Conservation (phyloP, 2,888 invertebrate species). For the Chrysolina haemoptera region DNA sequence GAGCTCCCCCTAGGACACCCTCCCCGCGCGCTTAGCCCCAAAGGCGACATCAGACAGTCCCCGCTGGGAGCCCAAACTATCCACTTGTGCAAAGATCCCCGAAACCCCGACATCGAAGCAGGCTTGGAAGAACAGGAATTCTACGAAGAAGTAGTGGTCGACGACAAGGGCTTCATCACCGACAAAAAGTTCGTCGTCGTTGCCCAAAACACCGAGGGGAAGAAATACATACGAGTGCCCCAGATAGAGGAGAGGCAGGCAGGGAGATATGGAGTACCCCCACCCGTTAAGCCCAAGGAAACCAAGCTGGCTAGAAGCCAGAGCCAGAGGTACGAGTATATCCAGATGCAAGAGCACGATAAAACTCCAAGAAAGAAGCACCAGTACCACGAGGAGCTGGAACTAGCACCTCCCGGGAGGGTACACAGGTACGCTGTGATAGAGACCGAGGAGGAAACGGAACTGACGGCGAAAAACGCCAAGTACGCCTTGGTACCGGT, state of each 20-base stretch:
- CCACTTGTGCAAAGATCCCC: conserved; percentile 53
- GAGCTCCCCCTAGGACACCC: conserved; percentile 74
- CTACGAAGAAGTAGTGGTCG: conserved; percentile 68
- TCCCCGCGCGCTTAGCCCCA: conserved; percentile 56
- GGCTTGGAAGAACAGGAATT: conserved; percentile 67
- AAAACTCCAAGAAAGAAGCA: conserved; percentile 69
- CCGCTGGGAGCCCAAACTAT: conserved; percentile 67
- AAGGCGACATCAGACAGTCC: conserved; percentile 61
- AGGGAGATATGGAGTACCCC: conserved; percentile 71
- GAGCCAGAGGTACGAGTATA: conserved; percentile 72
- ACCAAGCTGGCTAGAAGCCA: conserved; percentile 38
- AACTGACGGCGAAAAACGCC: conserved; percentile 57
- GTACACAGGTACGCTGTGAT: conserved; percentile 74
- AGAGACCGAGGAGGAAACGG: conserved; percentile 76
- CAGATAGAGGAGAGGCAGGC: conserved; percentile 69
- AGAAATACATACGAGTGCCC: conserved; percentile 53
- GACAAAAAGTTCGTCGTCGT: conserved; percentile 67
- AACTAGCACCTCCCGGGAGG: conserved; percentile 72
- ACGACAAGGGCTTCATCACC: conserved; percentile 64
- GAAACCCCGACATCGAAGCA: conserved; percentile 50
- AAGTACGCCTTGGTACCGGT: conserved; percentile 64
- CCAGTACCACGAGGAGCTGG: conserved; percentile 68
- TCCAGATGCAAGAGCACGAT: conserved; percentile 69
- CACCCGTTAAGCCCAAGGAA: conserved; percentile 55
- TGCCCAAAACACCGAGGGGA: conserved; percentile 64